These are phyloP conservation scores for Argentina silus DNA, from an alignment of 2,797 vertebrate genomes.

Conservation along the genomic window DNA sequence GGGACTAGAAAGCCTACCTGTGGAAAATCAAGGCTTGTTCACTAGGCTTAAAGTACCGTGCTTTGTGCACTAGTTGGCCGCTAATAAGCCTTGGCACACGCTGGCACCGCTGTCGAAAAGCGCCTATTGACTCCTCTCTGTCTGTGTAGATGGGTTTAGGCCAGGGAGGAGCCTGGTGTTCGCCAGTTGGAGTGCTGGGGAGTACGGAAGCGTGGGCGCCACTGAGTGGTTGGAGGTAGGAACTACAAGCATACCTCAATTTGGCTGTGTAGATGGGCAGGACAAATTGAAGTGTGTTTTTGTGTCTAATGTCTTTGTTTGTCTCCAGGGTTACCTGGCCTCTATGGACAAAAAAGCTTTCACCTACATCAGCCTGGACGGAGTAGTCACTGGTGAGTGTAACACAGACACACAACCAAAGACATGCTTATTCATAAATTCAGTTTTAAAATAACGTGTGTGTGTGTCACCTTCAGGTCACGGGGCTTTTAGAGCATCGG, in stretches of 20 bases:
- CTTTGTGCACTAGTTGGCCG: too few relatives aligned
- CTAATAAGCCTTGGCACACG: too few relatives aligned
- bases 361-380: constrained; percentile 91
- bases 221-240: constrained; percentile 96
- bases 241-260: not conserved
- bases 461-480: constrained; percentile 70
- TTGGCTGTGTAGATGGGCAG: not conserved
- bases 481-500: constrained; percentile 77
- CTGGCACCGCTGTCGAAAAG: too few relatives aligned
- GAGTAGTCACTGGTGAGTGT: constrained; percentile 83
- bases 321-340: constrained; percentile 82
- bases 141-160: constrained; percentile 78
- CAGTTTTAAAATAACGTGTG: not conserved
- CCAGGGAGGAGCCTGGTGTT: constrained; percentile 91
- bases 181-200: constrained; percentile 93
- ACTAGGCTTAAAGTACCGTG: too few relatives aligned
- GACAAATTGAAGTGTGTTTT: not conserved
- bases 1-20: too few relatives aligned
- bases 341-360: constrained; percentile 82
- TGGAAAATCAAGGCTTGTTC: too few relatives aligned
- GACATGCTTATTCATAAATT: not conserved
- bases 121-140: too few relatives aligned
- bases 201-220: constrained; percentile 89
- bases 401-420: not conserved
- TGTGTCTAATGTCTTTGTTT: constrained; percentile 21